phyloP scores from a whole-genome alignment of 1,140 invertebrate genomes.

The Camponotus floridanus region DNA sequence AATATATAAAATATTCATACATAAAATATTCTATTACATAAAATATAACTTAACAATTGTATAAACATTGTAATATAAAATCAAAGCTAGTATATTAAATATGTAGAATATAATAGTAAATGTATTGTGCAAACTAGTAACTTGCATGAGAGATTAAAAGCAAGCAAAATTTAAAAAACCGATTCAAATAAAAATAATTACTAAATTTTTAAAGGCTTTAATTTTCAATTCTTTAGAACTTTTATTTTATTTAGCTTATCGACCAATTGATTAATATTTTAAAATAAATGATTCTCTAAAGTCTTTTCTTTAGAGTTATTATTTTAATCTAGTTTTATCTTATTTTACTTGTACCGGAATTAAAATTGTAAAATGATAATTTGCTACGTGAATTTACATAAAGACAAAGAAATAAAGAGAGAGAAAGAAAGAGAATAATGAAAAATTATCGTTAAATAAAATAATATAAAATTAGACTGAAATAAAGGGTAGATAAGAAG shows the following conservation, averaged over 20 bases:
- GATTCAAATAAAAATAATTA: neutral
- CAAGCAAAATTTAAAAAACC: neutral
- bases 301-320: neutral
- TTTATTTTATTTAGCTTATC: neutral
- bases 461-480: no score
- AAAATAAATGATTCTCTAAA: neutral
- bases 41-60: neutral
- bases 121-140: neutral
- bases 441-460: no score
- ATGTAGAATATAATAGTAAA: neutral
- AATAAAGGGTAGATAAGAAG: no score
- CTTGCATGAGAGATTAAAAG: neutral
- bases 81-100: conserved; percentile 13
- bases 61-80: conserved; percentile 26
- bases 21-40: conserved; percentile 24
- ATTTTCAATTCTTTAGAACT: neutral
- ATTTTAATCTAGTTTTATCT: neutral
- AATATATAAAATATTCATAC: neutral
- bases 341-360: neutral
- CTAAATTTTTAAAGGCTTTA: neutral
- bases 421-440: no score
- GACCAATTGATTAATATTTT: neutral
- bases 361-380: neutral
- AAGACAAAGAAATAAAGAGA: no score
- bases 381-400: neutral